These are phyloP conservation scores for Trissonchulus sp. DNA, from an alignment of 2,888 invertebrate species.

Conservation along the genomic window DNA sequence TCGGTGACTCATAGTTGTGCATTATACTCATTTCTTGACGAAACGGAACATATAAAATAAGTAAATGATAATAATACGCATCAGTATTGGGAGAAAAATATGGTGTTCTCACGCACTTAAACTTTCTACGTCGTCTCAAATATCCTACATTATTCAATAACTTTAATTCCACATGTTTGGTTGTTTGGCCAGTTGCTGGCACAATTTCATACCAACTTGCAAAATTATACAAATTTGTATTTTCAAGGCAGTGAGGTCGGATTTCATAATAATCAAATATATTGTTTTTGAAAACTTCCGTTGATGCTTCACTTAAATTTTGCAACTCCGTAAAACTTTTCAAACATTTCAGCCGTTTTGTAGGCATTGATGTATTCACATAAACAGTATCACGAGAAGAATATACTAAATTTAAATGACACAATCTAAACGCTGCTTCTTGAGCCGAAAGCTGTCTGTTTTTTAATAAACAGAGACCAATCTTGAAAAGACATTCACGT, in stretches of 20 bases:
- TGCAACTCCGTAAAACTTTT: neutral
- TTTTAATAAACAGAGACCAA: slow-evolving; percentile 11
- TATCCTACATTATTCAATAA: too few species aligned
- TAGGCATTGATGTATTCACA: neutral
- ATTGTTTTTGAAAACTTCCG: neutral
- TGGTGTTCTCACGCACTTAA: neutral
- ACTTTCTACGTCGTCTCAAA: neutral
- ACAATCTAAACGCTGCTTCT: slow-evolving; percentile 10
- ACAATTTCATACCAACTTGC: neutral
- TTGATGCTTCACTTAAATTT: neutral
- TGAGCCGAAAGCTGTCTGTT: neutral
- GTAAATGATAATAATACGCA: neutral
- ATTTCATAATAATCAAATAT: neutral
- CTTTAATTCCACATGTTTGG: too few species aligned
- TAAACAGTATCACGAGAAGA: neutral
- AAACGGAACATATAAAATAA: neutral
- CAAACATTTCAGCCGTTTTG: neutral
- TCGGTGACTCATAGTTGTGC: neutral
- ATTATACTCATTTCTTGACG: neutral
- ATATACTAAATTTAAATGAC: neutral
- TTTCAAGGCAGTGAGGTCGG: neutral
- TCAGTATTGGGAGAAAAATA: neutral
- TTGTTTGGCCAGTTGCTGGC: neutral
- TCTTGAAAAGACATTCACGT: neutral
- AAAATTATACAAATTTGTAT: neutral